These are phyloP conservation scores for Cryptoblepharus egeriae DNA, from an alignment of 2,797 vertebrate species.

Conservation along the genomic window DNA sequence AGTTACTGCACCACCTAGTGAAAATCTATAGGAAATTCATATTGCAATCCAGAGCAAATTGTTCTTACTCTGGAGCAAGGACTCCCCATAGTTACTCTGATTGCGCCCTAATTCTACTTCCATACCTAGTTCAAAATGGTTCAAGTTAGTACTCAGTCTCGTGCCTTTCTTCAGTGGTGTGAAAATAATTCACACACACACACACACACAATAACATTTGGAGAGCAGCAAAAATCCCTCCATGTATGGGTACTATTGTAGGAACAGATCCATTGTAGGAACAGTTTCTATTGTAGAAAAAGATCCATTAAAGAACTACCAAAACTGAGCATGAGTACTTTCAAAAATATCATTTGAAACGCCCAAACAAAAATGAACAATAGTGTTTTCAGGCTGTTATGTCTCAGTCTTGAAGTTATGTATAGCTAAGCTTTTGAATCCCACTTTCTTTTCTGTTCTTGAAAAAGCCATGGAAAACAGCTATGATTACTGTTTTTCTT, in stretches of 20 bases:
- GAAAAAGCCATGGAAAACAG: neutral
- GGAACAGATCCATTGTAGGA: constrained; percentile 31
- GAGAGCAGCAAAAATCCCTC: too few relatives aligned
- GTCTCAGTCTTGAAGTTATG: constrained; percentile 21
- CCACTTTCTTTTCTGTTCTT: neutral
- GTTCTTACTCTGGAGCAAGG: too few relatives aligned
- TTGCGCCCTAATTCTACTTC: too few relatives aligned
- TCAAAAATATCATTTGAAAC: constrained; percentile 30
- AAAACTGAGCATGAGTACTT: constrained; percentile 29
- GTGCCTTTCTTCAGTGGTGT: too few relatives aligned
- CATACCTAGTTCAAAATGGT: too few relatives aligned
- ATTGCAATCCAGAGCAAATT: too few relatives aligned
- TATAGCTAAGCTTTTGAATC: neutral
- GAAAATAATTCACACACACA: too few relatives aligned
- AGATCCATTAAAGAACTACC: constrained; percentile 10
- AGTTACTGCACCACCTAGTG: too few relatives aligned
- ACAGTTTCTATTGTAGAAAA: constrained; percentile 20
- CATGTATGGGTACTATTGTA: constrained; percentile 21
- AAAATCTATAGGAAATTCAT: too few relatives aligned
- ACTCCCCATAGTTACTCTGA: too few relatives aligned
- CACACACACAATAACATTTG: too few relatives aligned
- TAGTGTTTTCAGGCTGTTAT: neutral
- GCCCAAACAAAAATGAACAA: neutral
- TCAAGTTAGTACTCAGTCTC: too few relatives aligned
- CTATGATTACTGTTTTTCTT: neutral